Evolutionary conservation across 2,888 invertebrate genomes (phyloP), one percentile per base, ranked within the genome.

Genomic region (Acanthosepion pharaonis): DNA sequence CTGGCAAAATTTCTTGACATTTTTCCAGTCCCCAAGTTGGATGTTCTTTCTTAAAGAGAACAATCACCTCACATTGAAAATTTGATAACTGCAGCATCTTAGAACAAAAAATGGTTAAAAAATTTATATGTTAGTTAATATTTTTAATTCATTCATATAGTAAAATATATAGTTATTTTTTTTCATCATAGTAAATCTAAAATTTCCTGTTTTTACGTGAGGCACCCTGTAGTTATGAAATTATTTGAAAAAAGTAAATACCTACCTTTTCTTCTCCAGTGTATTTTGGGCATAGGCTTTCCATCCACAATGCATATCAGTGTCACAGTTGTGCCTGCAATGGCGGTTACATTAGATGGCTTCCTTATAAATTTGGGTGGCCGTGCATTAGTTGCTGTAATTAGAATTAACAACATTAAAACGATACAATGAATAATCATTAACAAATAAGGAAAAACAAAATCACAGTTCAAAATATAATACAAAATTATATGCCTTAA

Each of bases 281-380:
- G 96, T 95, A 98, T 98, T 97, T 97, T 97, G 94, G 98, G 98
- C 95, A 97, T 97, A n/a, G 98, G 98, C 97, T 98, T 98, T 42
- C 98, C 98, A n/a, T 97, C 97, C 20, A 98, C 98, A 48, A 98
- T 98, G 96, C 98, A 98, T 94, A 98, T 98, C 95, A 98, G 97
- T 48, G 97, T 97, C 59, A 98, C 97, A 94, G 97, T 97, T 92
- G 98, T 97, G 25, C 98, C 98, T 94, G 97, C 96, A 5, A 97
- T 96, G 42, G 97, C 98, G 96, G 96, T 97, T 94, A 97, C 96
- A 95, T 97, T 97, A 94, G 97, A 95, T 95, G 97, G 97, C 96
- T 96, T 95, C 96, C 97, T 96, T 42, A 97, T 94, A 94, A 97
- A 96, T 94, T 95, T 95, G 28, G 96, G 96, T 94, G 96, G 95